Conservation (phyloP, 1,140 invertebrate species). For the Wiebesia pumilae region DNA sequence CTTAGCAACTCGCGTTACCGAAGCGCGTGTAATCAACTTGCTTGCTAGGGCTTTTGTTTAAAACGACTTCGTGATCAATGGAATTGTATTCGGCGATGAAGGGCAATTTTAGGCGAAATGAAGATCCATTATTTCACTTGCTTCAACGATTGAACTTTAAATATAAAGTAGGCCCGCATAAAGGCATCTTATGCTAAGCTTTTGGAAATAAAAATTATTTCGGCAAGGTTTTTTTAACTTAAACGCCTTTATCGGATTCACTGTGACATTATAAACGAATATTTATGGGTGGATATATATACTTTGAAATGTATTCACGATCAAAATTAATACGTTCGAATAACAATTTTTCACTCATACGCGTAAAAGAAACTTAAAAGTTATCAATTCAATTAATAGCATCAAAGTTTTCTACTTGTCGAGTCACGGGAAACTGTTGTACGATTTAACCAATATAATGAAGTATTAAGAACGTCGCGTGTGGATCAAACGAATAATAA, state of each 20-base stretch:
- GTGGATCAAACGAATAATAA: not conserved
- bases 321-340: too few species aligned
- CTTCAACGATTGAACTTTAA: not conserved
- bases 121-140: not conserved
- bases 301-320: too few species aligned
- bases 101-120: not conserved
- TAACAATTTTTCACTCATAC: too few species aligned
- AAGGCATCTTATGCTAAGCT: not conserved
- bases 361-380: not conserved
- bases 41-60: not conserved
- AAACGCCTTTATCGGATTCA: too few species aligned
- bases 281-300: too few species aligned
- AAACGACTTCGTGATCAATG: not conserved
- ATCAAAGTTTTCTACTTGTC: not conserved
- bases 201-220: not conserved
- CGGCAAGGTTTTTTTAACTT: too few species aligned
- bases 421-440: not conserved
- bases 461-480: not conserved
- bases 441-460: not conserved
- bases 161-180: not conserved
- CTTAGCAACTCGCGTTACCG: not conserved
- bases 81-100: not conserved
- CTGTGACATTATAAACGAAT: too few species aligned
- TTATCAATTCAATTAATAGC: not conserved
- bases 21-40: not conserved